These are phyloP conservation scores for Cebus imitator DNA, from an alignment of 2,113 vertebrate species.

Conservation along the genomic window DNA sequence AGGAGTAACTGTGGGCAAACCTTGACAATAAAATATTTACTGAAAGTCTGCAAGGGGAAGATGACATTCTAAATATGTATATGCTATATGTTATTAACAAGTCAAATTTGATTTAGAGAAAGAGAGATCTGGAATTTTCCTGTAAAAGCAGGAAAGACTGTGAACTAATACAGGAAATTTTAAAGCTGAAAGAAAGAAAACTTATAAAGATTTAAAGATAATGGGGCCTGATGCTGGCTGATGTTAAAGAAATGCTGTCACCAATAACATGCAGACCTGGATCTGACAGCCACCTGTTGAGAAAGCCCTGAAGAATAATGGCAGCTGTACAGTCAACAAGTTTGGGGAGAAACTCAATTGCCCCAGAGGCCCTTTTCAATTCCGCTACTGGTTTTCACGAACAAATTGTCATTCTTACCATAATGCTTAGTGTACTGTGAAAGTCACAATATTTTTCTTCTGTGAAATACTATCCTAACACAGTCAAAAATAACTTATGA, in stretches of 20 bases:
- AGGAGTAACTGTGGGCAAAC: not conserved
- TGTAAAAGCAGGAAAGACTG: slow-evolving; percentile 19
- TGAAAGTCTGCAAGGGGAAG: not conserved
- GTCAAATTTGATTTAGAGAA: not conserved
- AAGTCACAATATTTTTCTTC: not conserved
- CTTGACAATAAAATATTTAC: not conserved
- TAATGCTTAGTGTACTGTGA: slow-evolving; percentile 26
- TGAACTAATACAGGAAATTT: not conserved
- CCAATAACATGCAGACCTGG: not conserved
- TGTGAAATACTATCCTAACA: not conserved
- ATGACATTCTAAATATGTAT: not conserved
- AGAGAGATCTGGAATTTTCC: not conserved
- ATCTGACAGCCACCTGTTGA: not conserved
- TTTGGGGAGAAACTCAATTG: not conserved
- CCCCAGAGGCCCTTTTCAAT: not conserved
- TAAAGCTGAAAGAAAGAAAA: not conserved
- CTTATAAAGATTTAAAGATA: not conserved
- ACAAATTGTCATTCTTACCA: not conserved
- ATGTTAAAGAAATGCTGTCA: not conserved
- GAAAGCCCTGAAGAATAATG: not conserved
- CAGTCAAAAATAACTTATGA: not conserved
- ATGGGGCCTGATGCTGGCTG: not conserved
- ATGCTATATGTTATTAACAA: not conserved
- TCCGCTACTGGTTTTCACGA: not conserved
- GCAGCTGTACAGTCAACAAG: not conserved